Conservation (phyloP, 2,888 invertebrate genomes). For the Embidobia sp. region DNA sequence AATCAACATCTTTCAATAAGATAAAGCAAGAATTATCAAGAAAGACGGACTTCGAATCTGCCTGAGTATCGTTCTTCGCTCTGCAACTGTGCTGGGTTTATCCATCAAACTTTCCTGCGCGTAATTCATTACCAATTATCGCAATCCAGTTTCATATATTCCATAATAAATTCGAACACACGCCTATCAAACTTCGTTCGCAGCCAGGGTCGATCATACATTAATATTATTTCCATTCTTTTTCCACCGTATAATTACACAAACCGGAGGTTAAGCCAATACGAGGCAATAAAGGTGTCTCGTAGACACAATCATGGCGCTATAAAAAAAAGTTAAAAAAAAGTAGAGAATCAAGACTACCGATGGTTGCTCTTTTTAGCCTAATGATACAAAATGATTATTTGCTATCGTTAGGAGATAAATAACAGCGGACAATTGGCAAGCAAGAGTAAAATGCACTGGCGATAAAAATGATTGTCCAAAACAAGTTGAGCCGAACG, state of each 20-base stretch:
- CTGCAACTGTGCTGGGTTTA: conserved; percentile 8
- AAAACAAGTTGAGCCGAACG: conserved; percentile 23
- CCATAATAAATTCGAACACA: conserved; percentile 6
- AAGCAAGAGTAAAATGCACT: conserved; percentile 18
- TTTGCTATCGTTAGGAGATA: too few relatives aligned
- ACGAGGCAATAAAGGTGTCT: too few relatives aligned
- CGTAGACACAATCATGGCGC: too few relatives aligned
- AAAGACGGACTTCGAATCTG: conserved; percentile 12
- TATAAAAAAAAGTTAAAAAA: too few relatives aligned
- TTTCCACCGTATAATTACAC: conserved; percentile 29
- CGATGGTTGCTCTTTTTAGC: too few relatives aligned
- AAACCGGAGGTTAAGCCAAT: conserved; percentile 25
- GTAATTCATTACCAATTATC: conserved; percentile 40
- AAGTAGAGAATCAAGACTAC: too few relatives aligned
- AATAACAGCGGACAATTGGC: neutral
- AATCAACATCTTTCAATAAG: conserved; percentile 41
- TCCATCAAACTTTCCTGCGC: conserved; percentile 32
- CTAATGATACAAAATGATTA: too few relatives aligned
- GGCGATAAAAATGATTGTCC: conserved; percentile 22
- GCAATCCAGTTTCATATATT: conserved; percentile 20
- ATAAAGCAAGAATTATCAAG: conserved; percentile 41
- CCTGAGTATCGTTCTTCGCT: conserved; percentile 3
- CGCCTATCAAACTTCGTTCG: conserved; percentile 19
- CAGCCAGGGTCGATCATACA: conserved; percentile 38
- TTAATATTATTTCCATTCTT: conserved; percentile 20